Evolutionary conservation across 1,140 invertebrate genomes (phyloP).

Genomic region (Lasaia peninsularis): DNA sequence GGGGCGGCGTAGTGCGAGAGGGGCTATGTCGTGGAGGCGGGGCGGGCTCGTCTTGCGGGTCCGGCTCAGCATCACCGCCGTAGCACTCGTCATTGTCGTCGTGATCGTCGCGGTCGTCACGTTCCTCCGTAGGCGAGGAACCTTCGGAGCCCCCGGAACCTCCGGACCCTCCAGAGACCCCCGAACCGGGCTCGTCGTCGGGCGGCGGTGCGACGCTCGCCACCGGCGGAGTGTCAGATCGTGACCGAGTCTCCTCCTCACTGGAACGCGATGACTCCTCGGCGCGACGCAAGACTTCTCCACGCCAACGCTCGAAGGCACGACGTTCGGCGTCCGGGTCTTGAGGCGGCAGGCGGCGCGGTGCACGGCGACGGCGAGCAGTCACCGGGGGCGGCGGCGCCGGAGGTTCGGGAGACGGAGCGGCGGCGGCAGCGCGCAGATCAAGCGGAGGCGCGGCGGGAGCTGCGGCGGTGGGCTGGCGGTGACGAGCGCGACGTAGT

Average conservation of each 20-base stretch:
- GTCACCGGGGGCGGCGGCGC: conserved; percentile 18
- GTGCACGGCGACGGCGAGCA: conserved; percentile 20
- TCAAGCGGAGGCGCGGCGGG: conserved; percentile 36
- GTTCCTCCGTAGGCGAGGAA: conserved; percentile 28
- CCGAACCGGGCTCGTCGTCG: conserved; percentile 1
- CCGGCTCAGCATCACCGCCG: conserved; percentile 21
- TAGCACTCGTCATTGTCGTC: conserved; percentile 25
- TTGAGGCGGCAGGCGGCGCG: conserved; percentile 25
- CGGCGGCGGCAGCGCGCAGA: conserved; percentile 24
- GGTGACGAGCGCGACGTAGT: conserved; percentile 36
- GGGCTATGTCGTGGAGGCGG: conserved; percentile 6
- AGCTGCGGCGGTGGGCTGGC: conserved; percentile 16
- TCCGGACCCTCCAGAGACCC: too few species aligned
- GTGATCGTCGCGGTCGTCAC: conserved; percentile 25
- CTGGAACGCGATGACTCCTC: conserved; percentile 42
- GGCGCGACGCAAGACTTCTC: conserved; percentile 34
- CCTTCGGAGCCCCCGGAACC: background rate
- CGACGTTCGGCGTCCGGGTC: conserved; percentile 41
- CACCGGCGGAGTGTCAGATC: conserved; percentile 16
- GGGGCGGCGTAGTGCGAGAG: conserved; percentile 3
- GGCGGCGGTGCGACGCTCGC: conserved; percentile 11
- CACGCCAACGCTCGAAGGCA: conserved; percentile 50
- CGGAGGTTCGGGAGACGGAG: conserved; percentile 19
- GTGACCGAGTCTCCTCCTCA: conserved; percentile 35
- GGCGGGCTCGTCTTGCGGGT: conserved; percentile 6